Base-by-base conservation (phyloP, 2,888 invertebrate species). In the Alcis repandata region DNA sequence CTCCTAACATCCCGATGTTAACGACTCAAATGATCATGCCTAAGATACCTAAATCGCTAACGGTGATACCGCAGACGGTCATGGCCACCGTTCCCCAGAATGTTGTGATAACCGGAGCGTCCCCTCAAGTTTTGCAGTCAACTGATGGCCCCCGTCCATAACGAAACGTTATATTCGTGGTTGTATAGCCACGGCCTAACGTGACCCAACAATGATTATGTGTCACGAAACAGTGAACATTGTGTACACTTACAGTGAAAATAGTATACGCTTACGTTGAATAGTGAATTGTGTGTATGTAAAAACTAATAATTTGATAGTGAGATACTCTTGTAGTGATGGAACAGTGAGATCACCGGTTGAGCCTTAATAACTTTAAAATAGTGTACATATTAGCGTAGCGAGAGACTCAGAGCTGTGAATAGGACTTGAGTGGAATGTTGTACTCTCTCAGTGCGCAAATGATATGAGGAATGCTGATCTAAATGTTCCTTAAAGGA, bases 21-120 rank as follows among this genome's bases (percentile, higher is more conserved):
- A 75, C 88, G 0, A 82, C 79, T 20, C 84, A 86, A 61, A 80
- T 90, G 83, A 89, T 95, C 59, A 90, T 97, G 92, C 96, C 97
- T 53, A 96, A 96, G 87, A 96, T 97, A 82, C 97, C 97, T 32
- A 97, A 96, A 84, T 96, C 96, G 1, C 85, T 97, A 73, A 97
- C 97, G 0, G 97, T 97, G 59, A 97, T 97, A 78, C 96, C 97
- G 11, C 97, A 97, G 69, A 83, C 84, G 6, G 74, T 85, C 13
- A 71, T 54, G 54, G 17, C 41, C 7, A 32, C 41, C 40, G 45
- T 45, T 2, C 56, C 56, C 0, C 56, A 56, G 33, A 45, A 33
- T n/a, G 45, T 45, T 17, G 56, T 56, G 45, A 32, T 56, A 17
- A 10, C 56, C 2, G 56, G 45, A 2, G 33, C 56, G 3, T 67